Conservation (phyloP, 2,113 vertebrate genomes). For the Chaetorhynchus papuensis region DNA sequence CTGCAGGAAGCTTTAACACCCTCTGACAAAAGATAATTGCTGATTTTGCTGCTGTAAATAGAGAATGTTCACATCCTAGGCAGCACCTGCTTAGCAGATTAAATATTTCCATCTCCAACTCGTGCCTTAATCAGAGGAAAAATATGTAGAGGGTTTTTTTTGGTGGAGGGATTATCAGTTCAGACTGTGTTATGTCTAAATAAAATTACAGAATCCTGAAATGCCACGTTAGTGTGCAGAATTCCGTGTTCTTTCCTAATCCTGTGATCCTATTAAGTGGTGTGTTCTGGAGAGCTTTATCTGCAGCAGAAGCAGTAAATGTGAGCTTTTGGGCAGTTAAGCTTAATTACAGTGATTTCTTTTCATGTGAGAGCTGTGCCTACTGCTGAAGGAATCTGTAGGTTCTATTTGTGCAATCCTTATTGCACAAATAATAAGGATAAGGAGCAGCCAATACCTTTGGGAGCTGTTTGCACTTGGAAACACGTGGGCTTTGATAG, state of each 20-base stretch:
- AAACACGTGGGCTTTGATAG: background rate
- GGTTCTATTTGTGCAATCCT: background rate
- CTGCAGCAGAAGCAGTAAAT: background rate
- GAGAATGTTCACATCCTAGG: background rate
- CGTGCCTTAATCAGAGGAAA: background rate
- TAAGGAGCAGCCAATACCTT: background rate
- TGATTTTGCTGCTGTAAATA: background rate
- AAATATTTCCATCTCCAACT: conserved; percentile 2
- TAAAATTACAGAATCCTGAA: background rate
- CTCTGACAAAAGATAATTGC: background rate
- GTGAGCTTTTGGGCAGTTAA: background rate
- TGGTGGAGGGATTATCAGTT: background rate
- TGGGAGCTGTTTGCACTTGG: background rate
- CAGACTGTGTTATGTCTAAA: background rate
- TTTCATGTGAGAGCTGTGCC: background rate
- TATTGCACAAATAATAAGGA: no score
- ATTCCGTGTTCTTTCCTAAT: background rate
- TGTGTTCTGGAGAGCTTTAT: background rate
- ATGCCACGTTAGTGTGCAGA: background rate
- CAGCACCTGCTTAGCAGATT: background rate
- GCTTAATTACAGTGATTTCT: background rate
- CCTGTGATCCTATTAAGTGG: background rate
- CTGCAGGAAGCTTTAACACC: background rate
- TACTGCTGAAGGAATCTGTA: background rate
- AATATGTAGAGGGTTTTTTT: background rate